Evolutionary conservation across 2,113 vertebrate genomes (phyloP).

Genomic region (Todiramphus chloris): DNA sequence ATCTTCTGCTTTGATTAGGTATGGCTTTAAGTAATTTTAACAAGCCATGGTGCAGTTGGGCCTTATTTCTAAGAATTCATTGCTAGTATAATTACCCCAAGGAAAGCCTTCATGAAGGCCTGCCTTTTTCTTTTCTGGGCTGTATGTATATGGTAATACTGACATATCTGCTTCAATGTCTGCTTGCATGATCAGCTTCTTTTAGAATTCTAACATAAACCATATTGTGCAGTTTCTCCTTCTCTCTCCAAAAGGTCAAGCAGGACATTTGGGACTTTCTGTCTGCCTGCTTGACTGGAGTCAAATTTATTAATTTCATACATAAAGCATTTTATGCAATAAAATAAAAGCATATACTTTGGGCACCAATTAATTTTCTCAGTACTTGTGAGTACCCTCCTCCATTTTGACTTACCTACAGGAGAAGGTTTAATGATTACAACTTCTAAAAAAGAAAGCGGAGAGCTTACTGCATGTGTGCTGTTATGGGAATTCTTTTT

Average conservation of each 20-base stretch:
- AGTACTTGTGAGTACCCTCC: fast-evolving
- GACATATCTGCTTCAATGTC: not conserved
- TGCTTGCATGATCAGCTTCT: not conserved
- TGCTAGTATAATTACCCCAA: not conserved
- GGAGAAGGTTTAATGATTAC: not conserved
- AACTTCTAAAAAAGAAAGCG: not conserved
- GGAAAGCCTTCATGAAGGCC: not conserved
- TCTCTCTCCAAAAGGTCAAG: not conserved
- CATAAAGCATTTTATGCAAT: too few species aligned
- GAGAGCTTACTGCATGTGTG: not conserved
- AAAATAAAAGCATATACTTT: not conserved
- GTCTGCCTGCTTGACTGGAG: not conserved
- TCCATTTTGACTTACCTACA: not conserved
- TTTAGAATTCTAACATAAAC: not conserved
- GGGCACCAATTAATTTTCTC: not conserved
- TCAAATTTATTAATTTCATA: not conserved
- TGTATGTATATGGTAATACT: fast-evolving
- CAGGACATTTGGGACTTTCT: not conserved
- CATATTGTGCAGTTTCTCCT: not conserved
- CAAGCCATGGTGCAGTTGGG: not conserved
- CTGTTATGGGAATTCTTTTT: not conserved
- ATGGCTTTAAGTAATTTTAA: not conserved
- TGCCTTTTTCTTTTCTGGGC: not conserved
- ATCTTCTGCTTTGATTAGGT: not conserved
- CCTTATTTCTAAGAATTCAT: not conserved